Evolutionary conservation across 2,888 invertebrate genomes (phyloP), one percentile per base, ranked within the genome.

Genomic region (Magallana nippona): DNA sequence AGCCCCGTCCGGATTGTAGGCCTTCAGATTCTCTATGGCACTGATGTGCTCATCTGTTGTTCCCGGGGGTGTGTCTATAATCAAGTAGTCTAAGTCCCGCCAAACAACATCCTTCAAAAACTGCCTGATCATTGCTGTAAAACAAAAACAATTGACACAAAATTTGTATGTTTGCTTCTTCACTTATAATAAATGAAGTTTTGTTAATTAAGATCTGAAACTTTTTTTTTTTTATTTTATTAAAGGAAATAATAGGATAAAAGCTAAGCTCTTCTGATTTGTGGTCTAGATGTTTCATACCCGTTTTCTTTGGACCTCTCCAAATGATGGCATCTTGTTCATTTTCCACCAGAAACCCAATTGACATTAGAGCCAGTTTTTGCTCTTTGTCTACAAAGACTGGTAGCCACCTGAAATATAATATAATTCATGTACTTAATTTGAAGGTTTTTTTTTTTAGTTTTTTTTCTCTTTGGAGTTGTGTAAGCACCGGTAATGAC

Each of bases 301-400:
- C 97, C 95, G 98, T 99, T 90, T 99, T 99, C 93, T 98, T 99
- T 0, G 98, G 98, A 0, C 99, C 99, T 92, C 98, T 95, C 99
- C 98, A 99, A 62, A 99, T 96, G 0, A 99, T 97, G 2, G 98
- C 97, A 93, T 97, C 97, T 93, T 97, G 96, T 87, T 97, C 96
- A 89, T 96, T 96, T 91, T 96, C 96, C 3, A 99, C 94, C 55
- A 99, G 95, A 93, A 99, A 99, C 2, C 97, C 98, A 92, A 99
- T 98, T 0, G 99, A 99, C 98, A 99, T 98, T 0, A 99, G 97
- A 0, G 97, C 97, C 27, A 99, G 95, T 81, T 95, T 96, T 94
- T 98, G 96, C 81, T 96, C 96, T 0, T 95, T 94, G 93, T 98
- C 97, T 15, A 97, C 95, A 94, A 97, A 98, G 0, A 99, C 98